These are phyloP conservation scores for Parapristionchus giblindavisi DNA, from an alignment of 2,888 invertebrate genomes.

Conservation along the genomic window DNA sequence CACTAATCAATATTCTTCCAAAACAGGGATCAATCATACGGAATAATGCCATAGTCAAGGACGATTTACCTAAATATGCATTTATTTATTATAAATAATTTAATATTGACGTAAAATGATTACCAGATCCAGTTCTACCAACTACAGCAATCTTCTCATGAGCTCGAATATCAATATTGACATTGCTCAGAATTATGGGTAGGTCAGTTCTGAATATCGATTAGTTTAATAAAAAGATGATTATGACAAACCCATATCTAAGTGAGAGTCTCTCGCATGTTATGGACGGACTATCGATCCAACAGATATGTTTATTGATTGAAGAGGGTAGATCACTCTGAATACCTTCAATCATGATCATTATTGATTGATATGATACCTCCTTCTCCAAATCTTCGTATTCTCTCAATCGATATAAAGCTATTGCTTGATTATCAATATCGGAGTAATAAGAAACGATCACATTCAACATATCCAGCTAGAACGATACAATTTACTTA, in stretches of 20 bases:
- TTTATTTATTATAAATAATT: not conserved
- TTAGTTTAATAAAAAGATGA: not conserved
- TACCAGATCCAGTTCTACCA: slow-evolving; percentile 70
- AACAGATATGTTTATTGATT: too few species aligned
- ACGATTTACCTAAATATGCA: slow-evolving; percentile 40
- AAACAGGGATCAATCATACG: slow-evolving; percentile 52
- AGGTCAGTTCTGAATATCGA: not conserved
- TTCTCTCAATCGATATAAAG: not conserved
- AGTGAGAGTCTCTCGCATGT: not conserved
- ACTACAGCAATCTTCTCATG: slow-evolving; percentile 77
- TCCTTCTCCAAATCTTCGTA: too few species aligned
- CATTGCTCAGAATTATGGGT: not conserved
- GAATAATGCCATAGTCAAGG: slow-evolving; percentile 56
- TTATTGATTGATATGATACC: too few species aligned
- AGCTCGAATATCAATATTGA: slow-evolving; percentile 70
- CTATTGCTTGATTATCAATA: not conserved
- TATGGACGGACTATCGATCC: not conserved
- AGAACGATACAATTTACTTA: not conserved
- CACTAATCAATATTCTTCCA: slow-evolving; percentile 58
- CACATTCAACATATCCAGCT: not conserved
- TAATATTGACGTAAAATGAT: not conserved
- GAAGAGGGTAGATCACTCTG: too few species aligned
- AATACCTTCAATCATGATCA: too few species aligned
- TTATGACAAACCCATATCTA: not conserved
- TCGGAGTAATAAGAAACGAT: not conserved